A percentile compares a stretch with the other conserved stretches of the same genome.
These are phyloP conservation scores for Monoplex corrugatus DNA, from an alignment of 2,888 invertebrate genomes.

Conservation along the genomic window DNA sequence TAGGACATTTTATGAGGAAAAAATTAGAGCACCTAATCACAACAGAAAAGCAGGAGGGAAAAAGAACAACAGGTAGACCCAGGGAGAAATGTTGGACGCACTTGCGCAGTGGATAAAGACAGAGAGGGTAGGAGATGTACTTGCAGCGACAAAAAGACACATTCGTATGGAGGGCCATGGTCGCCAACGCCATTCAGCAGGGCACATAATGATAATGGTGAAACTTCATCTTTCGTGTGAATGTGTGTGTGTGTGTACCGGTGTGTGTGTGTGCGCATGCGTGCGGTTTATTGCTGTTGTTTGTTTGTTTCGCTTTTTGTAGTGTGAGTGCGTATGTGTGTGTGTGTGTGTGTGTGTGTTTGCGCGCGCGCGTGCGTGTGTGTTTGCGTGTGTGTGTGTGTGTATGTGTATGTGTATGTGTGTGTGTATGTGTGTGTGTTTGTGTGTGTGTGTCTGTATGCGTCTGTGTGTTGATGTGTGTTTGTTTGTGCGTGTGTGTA, in stretches of 20 bases:
- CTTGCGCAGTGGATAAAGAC: no score
- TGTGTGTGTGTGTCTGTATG: slow-evolving; percentile 24
- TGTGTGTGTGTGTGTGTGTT: not conserved
- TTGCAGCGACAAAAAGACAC: no score
- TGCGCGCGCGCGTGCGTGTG: not conserved
- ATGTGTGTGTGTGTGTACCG: not conserved
- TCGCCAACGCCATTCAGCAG: no score
- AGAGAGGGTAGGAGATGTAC: no score
- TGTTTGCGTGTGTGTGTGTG: slow-evolving; percentile 13
- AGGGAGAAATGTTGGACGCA: no score
- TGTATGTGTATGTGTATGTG: not conserved
- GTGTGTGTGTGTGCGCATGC: slow-evolving; percentile 10
- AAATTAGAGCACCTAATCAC: no score
- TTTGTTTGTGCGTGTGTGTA: slow-evolving; percentile 42
- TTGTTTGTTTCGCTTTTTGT: not conserved
- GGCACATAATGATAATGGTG: no score
- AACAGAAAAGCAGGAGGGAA: not conserved
- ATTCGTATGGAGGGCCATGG: no score
- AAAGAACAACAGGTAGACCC: no score
- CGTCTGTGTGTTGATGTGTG: slow-evolving; percentile 31
- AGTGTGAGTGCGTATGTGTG: not conserved
- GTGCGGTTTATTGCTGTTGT: not conserved
- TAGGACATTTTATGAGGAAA: no score
- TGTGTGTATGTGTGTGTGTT: not conserved
- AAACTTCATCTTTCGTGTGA: not conserved